Evolutionary conservation across 2,888 invertebrate species (phyloP), one percentile per base, ranked within the genome.

Genomic region (Tetrapedia diversipes): DNA sequence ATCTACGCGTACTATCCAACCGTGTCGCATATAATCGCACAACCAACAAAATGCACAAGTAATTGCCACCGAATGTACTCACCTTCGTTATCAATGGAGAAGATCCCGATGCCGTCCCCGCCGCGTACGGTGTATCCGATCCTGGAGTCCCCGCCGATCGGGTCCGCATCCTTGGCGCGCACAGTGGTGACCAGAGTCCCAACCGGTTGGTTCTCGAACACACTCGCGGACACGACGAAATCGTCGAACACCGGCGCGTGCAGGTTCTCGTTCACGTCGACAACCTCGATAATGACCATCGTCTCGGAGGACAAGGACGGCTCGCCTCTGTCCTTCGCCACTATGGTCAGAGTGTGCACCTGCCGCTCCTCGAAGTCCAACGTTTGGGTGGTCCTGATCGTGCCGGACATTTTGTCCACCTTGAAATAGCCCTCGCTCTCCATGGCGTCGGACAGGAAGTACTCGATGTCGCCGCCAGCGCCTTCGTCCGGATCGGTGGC

Each of bases 241-340:
- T 96, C 97, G 64, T 94, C 94, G 92, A 98, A 98, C 81, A 93
- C 93, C 1, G 98, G 98, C 65, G 97, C 94, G 92, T 95, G 95
- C 68, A 95, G 93, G 92, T 98, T 98, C 92, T 98, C 98, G 92
- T 99, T 98, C 22, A 98, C 98, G 92, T 99, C 98, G 83, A 97
- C 96, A 77, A 97, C 94, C 92, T 98, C 97, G 65, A 99, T 94
- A 63, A 96, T 94, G 41, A 99, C 94, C 74, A 95, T 94, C 72
- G 97, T 95, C 88, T 96, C 96, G 1, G 97, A 94, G 76, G 95
- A 95, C 79, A 98, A 92, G 4, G 96, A 94, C 0, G 97, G 98
- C 68, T 94, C 95, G 0, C 98, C 99, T 39, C 95, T 94, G 92
- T 99, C 98, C 56, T 95, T 94, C 1, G 98, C 98, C 71, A 95